phyloP scores from a whole-genome alignment of 2,888 invertebrate genomes.

The Miltochrista miniata region DNA sequence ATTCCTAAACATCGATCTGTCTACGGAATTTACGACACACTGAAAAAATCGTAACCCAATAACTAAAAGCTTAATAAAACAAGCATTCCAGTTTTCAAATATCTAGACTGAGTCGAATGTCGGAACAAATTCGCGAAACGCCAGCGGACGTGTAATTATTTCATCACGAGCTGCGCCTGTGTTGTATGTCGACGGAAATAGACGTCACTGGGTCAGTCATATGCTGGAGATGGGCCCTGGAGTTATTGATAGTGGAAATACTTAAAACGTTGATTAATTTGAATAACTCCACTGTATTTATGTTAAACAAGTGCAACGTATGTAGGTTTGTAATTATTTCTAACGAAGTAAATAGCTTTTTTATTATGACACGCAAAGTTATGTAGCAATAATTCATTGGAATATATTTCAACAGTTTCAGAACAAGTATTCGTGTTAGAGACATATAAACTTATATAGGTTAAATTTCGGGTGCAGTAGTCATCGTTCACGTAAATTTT shows the following conservation, averaged over 20 bases:
- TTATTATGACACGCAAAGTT: conserved; percentile 4
- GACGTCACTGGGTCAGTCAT: conserved; percentile 24
- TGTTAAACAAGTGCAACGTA: background rate
- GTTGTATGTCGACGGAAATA: conserved; percentile 27
- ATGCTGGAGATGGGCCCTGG: conserved; percentile 13
- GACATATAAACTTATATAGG: conserved; percentile 5
- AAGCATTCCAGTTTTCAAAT: conserved; percentile 22
- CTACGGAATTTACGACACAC: conserved; percentile 6
- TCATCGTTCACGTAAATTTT: conserved; percentile 8
- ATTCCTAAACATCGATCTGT: background rate
- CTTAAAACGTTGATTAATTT: background rate
- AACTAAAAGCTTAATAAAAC: conserved; percentile 20
- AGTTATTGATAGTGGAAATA: background rate
- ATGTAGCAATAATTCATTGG: background rate
- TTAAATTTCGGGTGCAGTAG: conserved; percentile 12
- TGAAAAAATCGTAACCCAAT: conserved; percentile 21
- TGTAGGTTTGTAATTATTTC: background rate
- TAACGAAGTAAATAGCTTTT: background rate
- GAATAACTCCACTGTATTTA: background rate
- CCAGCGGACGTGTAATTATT: conserved; percentile 33
- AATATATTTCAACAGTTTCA: background rate
- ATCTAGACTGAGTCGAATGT: conserved; percentile 40
- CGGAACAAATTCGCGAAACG: conserved; percentile 28
- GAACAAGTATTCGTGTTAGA: conserved; percentile 6
- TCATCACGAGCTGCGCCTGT: conserved; percentile 29